These are phyloP conservation scores for Drosophila dunni DNA, from an alignment of 1,140 invertebrate genomes.

Conservation along the genomic window DNA sequence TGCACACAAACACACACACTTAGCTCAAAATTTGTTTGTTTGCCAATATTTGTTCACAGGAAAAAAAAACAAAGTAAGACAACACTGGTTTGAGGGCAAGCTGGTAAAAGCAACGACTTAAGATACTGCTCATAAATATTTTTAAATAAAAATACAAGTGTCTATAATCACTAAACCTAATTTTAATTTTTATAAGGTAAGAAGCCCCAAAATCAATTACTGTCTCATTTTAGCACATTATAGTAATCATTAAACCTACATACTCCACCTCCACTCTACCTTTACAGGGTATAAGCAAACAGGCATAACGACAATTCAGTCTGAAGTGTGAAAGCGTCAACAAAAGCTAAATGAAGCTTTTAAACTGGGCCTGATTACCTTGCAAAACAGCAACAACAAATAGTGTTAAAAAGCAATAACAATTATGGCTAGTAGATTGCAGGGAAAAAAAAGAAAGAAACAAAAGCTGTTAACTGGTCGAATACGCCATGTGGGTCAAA, in stretches of 20 bases:
- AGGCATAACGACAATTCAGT: not conserved
- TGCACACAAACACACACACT: slow-evolving; percentile 6
- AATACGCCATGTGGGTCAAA: slow-evolving; percentile 40
- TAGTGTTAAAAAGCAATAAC: slow-evolving; percentile 33
- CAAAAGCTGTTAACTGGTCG: slow-evolving; percentile 13
- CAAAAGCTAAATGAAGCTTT: slow-evolving; percentile 11
- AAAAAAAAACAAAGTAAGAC: slow-evolving; percentile 3
- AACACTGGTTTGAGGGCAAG: not conserved
- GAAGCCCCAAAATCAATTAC: too few relatives aligned
- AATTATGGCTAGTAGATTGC: slow-evolving; percentile 20
- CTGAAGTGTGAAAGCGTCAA: slow-evolving; percentile 40
- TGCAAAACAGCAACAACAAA: slow-evolving; percentile 11
- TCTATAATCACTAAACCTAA: too few relatives aligned
- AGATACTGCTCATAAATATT: not conserved
- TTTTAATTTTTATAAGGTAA: too few relatives aligned
- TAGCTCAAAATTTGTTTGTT: slow-evolving; percentile 27
- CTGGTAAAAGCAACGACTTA: not conserved
- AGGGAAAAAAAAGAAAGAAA: not conserved
- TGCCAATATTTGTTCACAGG: slow-evolving; percentile 25
- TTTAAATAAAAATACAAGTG: not conserved
- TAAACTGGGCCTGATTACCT: slow-evolving; percentile 9
- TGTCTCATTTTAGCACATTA: too few relatives aligned
- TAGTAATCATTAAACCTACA: too few relatives aligned
- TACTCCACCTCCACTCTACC: not conserved
- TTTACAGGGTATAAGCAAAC: slow-evolving; percentile 13